A percentile compares a stretch with the other conserved stretches of the same genome.
These are phyloP conservation scores for Monopis laevigella DNA, from an alignment of 2,888 invertebrate genomes.

Conservation along the genomic window DNA sequence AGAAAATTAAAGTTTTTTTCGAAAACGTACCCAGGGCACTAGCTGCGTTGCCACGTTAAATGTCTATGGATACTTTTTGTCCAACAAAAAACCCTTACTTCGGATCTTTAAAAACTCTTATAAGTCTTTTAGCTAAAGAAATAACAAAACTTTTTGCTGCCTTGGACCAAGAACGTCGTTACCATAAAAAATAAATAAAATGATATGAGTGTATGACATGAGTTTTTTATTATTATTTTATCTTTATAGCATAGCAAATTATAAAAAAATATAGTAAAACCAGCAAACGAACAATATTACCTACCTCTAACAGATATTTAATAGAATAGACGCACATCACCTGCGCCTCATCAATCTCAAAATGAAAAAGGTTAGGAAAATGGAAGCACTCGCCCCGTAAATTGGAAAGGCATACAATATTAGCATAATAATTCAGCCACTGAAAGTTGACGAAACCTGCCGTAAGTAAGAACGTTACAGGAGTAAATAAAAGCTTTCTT, in stretches of 20 bases:
- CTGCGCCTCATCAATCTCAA: conserved; percentile 12
- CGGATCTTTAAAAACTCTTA: too few species aligned
- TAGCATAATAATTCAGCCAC: conserved; percentile 11
- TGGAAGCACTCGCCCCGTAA: conserved; percentile 7
- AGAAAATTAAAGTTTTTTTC: too few species aligned
- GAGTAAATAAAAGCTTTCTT: not conserved
- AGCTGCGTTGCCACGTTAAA: too few species aligned
- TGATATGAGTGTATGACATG: not conserved
- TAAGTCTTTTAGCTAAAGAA: too few species aligned
- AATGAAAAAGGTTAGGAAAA: conserved; percentile 8
- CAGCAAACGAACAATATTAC: not conserved
- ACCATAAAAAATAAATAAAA: not conserved
- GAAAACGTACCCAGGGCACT: too few species aligned
- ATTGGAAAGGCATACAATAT: conserved; percentile 12
- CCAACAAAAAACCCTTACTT: too few species aligned
- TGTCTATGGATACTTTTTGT: too few species aligned
- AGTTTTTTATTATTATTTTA: not conserved
- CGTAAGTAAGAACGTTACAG: not conserved
- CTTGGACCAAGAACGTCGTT: too few species aligned
- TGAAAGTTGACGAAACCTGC: conserved; percentile 7
- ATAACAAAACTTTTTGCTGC: too few species aligned
- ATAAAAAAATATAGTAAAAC: not conserved
- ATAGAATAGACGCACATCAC: conserved; percentile 6
- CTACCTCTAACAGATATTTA: conserved; percentile 4
- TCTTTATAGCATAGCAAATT: not conserved